These are phyloP conservation scores for Acleris sparsana DNA, from an alignment of 2,888 invertebrate species.

Conservation along the genomic window DNA sequence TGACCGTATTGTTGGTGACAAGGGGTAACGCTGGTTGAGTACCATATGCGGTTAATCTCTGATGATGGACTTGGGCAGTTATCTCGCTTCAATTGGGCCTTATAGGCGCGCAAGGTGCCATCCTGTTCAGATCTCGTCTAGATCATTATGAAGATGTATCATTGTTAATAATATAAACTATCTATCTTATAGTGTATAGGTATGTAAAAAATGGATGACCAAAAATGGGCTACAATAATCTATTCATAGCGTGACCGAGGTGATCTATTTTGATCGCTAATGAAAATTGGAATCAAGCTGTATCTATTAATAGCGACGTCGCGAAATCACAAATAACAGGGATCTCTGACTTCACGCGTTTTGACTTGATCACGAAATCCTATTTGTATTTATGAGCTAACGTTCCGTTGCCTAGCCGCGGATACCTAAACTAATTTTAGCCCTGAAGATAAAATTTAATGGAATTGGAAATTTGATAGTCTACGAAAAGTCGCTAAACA, in stretches of 20 bases:
- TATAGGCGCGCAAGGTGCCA: too few relatives aligned
- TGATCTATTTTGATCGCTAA: neutral
- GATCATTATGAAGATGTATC: too few relatives aligned
- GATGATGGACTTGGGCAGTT: too few relatives aligned
- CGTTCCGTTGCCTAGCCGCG: slow-evolving; percentile 15
- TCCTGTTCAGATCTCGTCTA: too few relatives aligned
- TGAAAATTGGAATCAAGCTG: neutral
- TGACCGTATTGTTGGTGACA: too few relatives aligned
- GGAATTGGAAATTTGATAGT: slow-evolving; percentile 14
- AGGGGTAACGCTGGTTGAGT: too few relatives aligned
- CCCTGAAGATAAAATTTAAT: slow-evolving; percentile 11
- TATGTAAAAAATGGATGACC: too few relatives aligned
- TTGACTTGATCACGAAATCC: slow-evolving; percentile 1
- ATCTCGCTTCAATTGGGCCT: too few relatives aligned
- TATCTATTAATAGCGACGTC: neutral
- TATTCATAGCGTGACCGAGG: neutral
- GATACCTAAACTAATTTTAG: slow-evolving; percentile 25
- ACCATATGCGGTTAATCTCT: too few relatives aligned
- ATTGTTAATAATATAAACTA: too few relatives aligned
- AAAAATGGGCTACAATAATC: too few relatives aligned
- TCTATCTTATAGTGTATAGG: too few relatives aligned
- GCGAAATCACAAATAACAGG: neutral
- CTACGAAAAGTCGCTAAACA: slow-evolving; percentile 1
- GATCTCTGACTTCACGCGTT: neutral
- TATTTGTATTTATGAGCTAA: slow-evolving; percentile 6